Conservation (phyloP, 2,113 vertebrate species). For the Pagrus major region DNA sequence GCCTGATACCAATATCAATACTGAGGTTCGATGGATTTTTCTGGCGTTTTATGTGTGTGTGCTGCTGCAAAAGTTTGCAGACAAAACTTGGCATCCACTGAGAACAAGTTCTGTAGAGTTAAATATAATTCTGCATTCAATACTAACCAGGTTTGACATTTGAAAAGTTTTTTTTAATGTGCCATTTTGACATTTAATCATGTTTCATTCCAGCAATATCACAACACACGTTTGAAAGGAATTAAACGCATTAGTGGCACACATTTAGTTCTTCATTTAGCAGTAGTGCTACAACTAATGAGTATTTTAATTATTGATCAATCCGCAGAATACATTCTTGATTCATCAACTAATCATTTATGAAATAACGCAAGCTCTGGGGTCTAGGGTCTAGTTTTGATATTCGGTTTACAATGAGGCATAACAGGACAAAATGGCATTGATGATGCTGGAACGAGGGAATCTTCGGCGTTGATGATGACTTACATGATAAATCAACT, state of each 20-base stretch:
- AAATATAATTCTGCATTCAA: background rate
- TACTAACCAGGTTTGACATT: background rate
- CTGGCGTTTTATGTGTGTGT: background rate
- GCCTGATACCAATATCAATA: conserved; percentile 31
- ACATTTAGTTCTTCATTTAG: background rate
- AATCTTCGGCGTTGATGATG: background rate
- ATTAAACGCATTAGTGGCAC: background rate
- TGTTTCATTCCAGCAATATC: background rate
- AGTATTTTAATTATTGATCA: background rate
- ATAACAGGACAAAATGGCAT: too few species aligned
- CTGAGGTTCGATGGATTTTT: conserved; percentile 13
- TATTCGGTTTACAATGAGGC: background rate
- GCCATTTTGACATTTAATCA: background rate
- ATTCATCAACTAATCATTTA: background rate
- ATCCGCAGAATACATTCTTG: background rate
- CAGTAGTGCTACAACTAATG: background rate
- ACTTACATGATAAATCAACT: background rate
- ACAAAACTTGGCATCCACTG: background rate
- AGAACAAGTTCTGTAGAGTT: background rate
- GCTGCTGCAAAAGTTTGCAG: background rate
- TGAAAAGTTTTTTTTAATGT: background rate
- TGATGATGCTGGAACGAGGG: too few species aligned
- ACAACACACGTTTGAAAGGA: background rate
- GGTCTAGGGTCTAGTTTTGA: background rate
- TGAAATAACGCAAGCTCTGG: background rate